Base-by-base conservation (phyloP, 2,888 invertebrate genomes). In the Ormia ochracea region DNA sequence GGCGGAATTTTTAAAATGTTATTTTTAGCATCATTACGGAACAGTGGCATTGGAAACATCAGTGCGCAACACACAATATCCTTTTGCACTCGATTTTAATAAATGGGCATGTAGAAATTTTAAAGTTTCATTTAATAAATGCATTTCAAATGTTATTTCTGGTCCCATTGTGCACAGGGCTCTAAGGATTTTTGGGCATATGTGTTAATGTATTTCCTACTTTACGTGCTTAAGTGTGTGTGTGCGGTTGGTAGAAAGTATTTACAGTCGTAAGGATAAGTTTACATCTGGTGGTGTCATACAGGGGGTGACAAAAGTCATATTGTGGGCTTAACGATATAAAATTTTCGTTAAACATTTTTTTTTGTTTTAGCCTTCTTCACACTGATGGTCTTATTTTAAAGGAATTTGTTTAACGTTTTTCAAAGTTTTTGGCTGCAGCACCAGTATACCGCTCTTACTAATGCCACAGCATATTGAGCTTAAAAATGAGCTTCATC, bases 191-290 rank as follows among this genome's bases (percentile, higher is more conserved):
- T 4, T n/a, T n/a, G n/a, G n/a, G n/a, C n/a, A n/a, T 19, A 43
- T 43, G 17, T 12, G n/a, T 26, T 3, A 17, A 3, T 38, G 58
- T 26, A 12, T 23, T 28, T 21, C 12, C 9, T 26, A 26, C 12
- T 45, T 26, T 59, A 43, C 43, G 59, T 54, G 48, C 33, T 41
- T 31, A 66, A 52, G 38, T 59, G 26, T 28, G 19, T 43, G 41
- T 59, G 12, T 19, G n/a, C 19, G 17, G 14, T 1, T 41, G 45
- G 31, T 4, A 26, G 45, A 21, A 1, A 26, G 14, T 9, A n/a
- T n/a, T n/a, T n/a, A 17, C 12, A 48, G 33, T 56, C 45, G 56
- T 56, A 68, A 56, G 41, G 58, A 54, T 28, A 61, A 75, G 61
- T 61, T 59, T 41, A 41, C 45, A 45, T 45, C 33, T 12, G 12